These are phyloP conservation scores for Hyles lineata DNA, from an alignment of 2,888 invertebrate genomes.

Conservation along the genomic window DNA sequence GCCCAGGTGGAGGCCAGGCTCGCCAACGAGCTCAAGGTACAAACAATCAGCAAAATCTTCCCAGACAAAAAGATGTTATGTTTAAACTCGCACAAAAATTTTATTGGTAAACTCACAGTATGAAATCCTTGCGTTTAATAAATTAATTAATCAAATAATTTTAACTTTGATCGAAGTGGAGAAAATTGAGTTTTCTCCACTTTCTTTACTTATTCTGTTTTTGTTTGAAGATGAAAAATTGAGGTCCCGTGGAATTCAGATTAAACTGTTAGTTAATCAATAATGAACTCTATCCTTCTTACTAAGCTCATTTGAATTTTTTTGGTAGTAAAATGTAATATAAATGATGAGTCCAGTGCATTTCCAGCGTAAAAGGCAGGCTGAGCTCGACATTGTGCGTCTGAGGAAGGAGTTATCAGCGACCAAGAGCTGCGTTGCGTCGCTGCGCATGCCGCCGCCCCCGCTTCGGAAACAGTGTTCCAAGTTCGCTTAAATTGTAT, in stretches of 20 bases:
- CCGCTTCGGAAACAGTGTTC: constrained; percentile 65
- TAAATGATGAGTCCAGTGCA: constrained; percentile 30
- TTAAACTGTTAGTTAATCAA: too few relatives aligned
- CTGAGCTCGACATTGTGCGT: constrained; percentile 79
- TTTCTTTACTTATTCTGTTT: too few relatives aligned
- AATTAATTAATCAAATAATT: too few relatives aligned
- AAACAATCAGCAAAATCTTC: neutral
- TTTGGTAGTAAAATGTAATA: neutral
- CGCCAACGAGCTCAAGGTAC: constrained; percentile 75
- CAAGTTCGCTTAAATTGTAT: constrained; percentile 63
- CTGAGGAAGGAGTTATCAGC: constrained; percentile 76
- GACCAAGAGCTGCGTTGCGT: constrained; percentile 75
- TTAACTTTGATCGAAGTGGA: too few relatives aligned
- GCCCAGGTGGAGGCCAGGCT: constrained; percentile 73
- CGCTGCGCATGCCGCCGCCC: constrained; percentile 87
- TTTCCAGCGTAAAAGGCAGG: constrained; percentile 81
- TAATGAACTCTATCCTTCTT: too few relatives aligned
- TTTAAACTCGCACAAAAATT: too few relatives aligned
- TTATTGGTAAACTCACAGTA: too few relatives aligned
- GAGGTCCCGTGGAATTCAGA: too few relatives aligned
- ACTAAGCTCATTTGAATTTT: neutral
- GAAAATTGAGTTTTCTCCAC: too few relatives aligned
- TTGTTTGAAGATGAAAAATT: too few relatives aligned
- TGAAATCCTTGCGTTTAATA: too few relatives aligned
- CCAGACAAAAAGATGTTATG: too few relatives aligned